Percentiles rank a stretch among this genome's conserved stretches.
Conservation (phyloP, 2,888 invertebrate species). For the Drosophila merina region DNA sequence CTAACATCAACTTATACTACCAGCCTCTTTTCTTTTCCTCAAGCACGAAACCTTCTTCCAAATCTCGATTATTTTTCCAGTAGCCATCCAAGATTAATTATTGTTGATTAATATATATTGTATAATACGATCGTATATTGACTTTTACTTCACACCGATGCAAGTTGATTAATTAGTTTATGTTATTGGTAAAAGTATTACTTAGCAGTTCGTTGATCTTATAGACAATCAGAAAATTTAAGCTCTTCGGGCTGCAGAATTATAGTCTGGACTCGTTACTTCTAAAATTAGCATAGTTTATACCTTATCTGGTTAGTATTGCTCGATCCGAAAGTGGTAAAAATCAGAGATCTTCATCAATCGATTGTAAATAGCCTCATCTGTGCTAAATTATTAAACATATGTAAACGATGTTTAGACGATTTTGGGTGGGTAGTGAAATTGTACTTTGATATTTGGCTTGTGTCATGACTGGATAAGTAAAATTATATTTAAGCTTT, state of each 20-base stretch:
- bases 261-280: conserved; percentile 7
- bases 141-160: conserved; percentile 2
- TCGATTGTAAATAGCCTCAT: conserved; percentile 8
- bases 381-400: conserved; percentile 9
- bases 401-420: conserved; percentile 38
- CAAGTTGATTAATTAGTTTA: conserved; percentile 18
- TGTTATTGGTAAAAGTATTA: conserved; percentile 16
- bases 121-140: not conserved
- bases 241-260: conserved; percentile 4
- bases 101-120: not conserved
- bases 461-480: conserved; percentile 27
- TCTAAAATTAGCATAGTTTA: conserved; percentile 13
- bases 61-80: not conserved
- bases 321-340: conserved; percentile 16
- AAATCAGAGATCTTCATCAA: conserved; percentile 5
- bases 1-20: conserved; percentile 24
- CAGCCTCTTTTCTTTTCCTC: conserved; percentile 32
- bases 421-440: conserved; percentile 40
- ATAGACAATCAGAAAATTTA: conserved; percentile 8
- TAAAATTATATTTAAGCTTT: conserved; percentile 21
- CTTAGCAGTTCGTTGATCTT: conserved; percentile 9
- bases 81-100: not conserved
- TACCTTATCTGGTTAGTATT: conserved; percentile 23
- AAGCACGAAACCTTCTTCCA: conserved; percentile 4
- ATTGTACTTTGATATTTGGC: conserved; percentile 57